phyloP scores from a whole-genome alignment of 2,888 invertebrate genomes.

The Neoitamus cyanurus region DNA sequence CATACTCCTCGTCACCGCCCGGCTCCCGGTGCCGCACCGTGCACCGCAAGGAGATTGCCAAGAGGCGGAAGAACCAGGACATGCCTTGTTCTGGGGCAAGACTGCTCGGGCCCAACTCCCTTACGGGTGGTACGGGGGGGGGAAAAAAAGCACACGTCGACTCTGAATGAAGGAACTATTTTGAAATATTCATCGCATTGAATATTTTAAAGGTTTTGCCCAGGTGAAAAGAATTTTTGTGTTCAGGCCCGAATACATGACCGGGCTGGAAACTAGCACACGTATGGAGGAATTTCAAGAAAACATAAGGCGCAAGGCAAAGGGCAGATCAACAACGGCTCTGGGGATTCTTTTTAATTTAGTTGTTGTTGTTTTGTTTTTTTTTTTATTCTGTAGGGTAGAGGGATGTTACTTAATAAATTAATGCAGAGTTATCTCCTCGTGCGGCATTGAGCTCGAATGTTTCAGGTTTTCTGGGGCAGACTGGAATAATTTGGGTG shows the following conservation, averaged over 20 bases:
- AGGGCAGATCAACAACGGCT: neutral
- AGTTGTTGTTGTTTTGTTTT: neutral
- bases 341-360: neutral
- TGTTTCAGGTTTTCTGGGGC: neutral
- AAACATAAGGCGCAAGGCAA: neutral
- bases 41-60: conserved; percentile 4
- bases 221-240: conserved; percentile 41
- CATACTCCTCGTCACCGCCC: neutral
- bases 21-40: neutral
- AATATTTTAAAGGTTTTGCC: conserved; percentile 47
- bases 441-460: neutral
- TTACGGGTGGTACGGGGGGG: neutral
- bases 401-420: conserved; percentile 1
- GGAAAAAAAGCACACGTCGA: conserved; percentile 24
- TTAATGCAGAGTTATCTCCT: conserved; percentile 12
- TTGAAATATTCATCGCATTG: conserved; percentile 47
- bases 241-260: conserved; percentile 27
- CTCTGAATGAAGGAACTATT: conserved; percentile 43
- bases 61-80: conserved; percentile 23
- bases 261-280: neutral
- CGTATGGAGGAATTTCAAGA: conserved; percentile 2
- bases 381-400: neutral
- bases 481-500: neutral
- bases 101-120: neutral
- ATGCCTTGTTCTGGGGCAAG: neutral